Evolutionary conservation across 2,797 vertebrate species (phyloP), one percentile per base, ranked within the genome.

Genomic region (Lepus townsendii): DNA sequence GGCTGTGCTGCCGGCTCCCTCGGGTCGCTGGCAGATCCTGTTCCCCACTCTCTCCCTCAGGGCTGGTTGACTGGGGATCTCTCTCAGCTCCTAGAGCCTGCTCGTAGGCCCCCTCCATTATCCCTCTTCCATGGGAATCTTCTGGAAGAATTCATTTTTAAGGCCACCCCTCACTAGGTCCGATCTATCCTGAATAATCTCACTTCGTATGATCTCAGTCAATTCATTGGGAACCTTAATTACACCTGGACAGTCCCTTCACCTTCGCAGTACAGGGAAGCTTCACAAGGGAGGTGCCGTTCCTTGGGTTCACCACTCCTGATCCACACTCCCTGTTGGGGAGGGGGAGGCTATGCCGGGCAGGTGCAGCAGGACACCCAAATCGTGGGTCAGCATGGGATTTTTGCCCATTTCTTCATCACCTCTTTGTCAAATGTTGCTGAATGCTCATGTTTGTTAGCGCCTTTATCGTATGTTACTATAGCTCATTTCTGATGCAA

Each of bases 1-100:
- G 62, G 2, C 19, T 13, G 30, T 47, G 19, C 26, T 76, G 63
- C 22, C 8, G 22, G 4, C 5, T 65, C 35, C 69, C 30, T 54
- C 8, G 2, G 0, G 14, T 11, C 57, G 13, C 9, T 19, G 35
- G 14, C 0, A 79, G 22, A 35, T 35, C 24, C 72, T 0, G 5
- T 30, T 65, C 30, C 57, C 65, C 62, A 7, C 54, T 20, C 54
- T 52, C n/a, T 35, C 16, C 1, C 57, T 30, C 13, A 3, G 42
- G 7, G 4, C 7, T 54, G 7, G 19, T 7, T 0, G 0, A 1
- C 30, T 3, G 7, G 9, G 32, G 65, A 10, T 30, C 2, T 2
- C 13, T 5, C 1, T 27, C 50, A 8, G 54, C 17, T 7, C 10
- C 17, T 3, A 13, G 4, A 35, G 6, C 26, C 19, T 22, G 13